Base-by-base conservation (phyloP, 2,888 invertebrate species). In the Sphinx pinastri region DNA sequence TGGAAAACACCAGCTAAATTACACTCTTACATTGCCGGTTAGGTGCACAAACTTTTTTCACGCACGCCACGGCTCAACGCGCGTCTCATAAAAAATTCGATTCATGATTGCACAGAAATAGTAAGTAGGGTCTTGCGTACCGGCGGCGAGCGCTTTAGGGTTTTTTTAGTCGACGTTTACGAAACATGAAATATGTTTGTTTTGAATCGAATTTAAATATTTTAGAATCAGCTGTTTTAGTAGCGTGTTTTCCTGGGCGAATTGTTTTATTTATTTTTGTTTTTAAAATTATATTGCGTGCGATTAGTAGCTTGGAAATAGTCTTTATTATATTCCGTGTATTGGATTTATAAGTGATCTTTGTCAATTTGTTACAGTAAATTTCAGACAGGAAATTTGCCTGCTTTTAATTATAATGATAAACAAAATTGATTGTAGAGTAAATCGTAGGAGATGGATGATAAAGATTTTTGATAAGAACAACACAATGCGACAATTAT, bases 31-130 rank as follows among this genome's bases (percentile, higher is more conserved):
- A 74, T 70, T 38, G 67, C 63, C 69, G 52, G 69, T 63, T 60
- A 54, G 69, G 63, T 69, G 69, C 54, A 60, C 67, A 67, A 76
- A 69, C 70, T 74, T 92, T 93, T 93, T 92, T 92, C 92, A 93
- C 91, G 93, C 92, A 93, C 88, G 92, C 91, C 91, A 89, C 75
- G 71, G 75, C 71, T 79, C 84, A 88, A 88, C 89, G 87, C 87
- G 90, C 79, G 85, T 81, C 84, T 78, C 87, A 88, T 93, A 92
- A 92, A 93, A 92, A 88, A 90, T 84, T 85, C 82, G 90, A 91
- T 90, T 92, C 87, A 92, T 86, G 88, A 83, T 74, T 83, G 84
- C 72, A 83, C 89, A 74, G 81, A 88, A 92, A 92, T 93, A 92
- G 90, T 83, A 80, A 73, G 76, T 75, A 70, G 76, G 69, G 82